These are phyloP conservation scores for Nycteola revayana DNA, from an alignment of 2,888 invertebrate species.

Conservation along the genomic window DNA sequence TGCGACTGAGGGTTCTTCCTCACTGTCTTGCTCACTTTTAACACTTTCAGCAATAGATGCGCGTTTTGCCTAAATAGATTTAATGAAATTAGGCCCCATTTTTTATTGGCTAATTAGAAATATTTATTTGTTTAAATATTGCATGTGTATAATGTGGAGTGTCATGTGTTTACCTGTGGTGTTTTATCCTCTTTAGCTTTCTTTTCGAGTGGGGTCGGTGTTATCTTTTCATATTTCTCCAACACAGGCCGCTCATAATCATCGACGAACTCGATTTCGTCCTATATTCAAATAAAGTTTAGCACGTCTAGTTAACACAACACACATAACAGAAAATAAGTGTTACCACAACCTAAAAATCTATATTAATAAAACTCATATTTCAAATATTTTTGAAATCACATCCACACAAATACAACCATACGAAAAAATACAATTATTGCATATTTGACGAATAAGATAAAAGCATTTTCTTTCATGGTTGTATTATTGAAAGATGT, in stretches of 20 bases:
- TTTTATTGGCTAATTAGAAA: too few species aligned
- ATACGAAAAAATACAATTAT: slow-evolving; percentile 8
- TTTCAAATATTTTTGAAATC: slow-evolving; percentile 5
- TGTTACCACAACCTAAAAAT: slow-evolving; percentile 29
- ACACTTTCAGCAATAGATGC: slow-evolving; percentile 69
- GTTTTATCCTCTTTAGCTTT: slow-evolving; percentile 72
- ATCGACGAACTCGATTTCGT: slow-evolving; percentile 79
- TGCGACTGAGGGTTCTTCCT: slow-evolving; percentile 65
- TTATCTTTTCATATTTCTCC: slow-evolving; percentile 86
- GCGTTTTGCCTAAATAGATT: slow-evolving; percentile 61
- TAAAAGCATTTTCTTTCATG: not conserved
- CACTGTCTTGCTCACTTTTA: slow-evolving; percentile 69
- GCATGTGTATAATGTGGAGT: slow-evolving; percentile 34
- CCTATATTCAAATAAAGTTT: slow-evolving; percentile 70
- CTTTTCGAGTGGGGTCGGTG: slow-evolving; percentile 79
- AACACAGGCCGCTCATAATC: slow-evolving; percentile 90
- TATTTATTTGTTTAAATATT: too few species aligned
- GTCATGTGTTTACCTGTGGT: slow-evolving; percentile 68
- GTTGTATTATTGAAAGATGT: not conserved
- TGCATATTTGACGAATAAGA: too few species aligned
- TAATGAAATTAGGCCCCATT: slow-evolving; percentile 21
- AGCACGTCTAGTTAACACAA: slow-evolving; percentile 62
- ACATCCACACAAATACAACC: slow-evolving; percentile 6
- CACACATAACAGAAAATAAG: slow-evolving; percentile 41
- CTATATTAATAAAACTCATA: slow-evolving; percentile 16